Evolutionary conservation across 64 coral and sea anemone species (phyloP), one percentile per base, ranked within the genome.

Genomic region (Pocillopora verrucosa): DNA sequence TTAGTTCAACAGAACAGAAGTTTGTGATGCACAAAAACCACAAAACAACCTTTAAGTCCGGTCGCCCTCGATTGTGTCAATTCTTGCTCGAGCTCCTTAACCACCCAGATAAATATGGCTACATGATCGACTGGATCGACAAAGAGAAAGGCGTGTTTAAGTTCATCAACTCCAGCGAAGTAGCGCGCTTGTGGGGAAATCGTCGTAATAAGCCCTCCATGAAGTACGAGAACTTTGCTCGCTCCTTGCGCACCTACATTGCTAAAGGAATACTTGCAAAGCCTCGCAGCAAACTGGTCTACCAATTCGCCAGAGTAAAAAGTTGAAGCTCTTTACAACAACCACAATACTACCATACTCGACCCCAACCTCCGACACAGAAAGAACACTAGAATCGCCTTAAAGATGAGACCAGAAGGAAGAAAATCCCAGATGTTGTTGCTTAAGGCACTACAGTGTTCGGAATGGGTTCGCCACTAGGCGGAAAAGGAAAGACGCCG

Each of bases 161-260:
- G 74, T 92, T 92, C 45, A 80, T 92, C 30, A 92, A 92, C 74
- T 92, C 90, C 14, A 51, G 74, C 30, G 74, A 82, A 20, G 90
- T 92, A 10, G 90, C 90, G 12, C 90, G 80, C 30, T 63, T 87
- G 36, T 92, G 90, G 90, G 90, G 90, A 36, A 37, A 73, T 25
- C 36, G 90, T 4, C 57, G 90, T 60, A 92, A 92, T 45, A 92
- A 92, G 56, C 90, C 90, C 57, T 67, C 34, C 2, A 92, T 92
- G 90, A 92, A 92, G 83, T 92, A 92, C 11, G 90, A 92, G 90
- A 92, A 92, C 76, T 92, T 92, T 87, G 90, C 90, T 16, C 90
- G 90, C 4, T 92, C 90, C 20, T 58, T 92, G 13, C 83, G 90
- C 41, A 92, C 90, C 17, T 92, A 92, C 63, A 92, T 92, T 56